These are phyloP conservation scores for Sebastes wilsoni DNA, from an alignment of 2,797 vertebrate species.

Conservation along the genomic window DNA sequence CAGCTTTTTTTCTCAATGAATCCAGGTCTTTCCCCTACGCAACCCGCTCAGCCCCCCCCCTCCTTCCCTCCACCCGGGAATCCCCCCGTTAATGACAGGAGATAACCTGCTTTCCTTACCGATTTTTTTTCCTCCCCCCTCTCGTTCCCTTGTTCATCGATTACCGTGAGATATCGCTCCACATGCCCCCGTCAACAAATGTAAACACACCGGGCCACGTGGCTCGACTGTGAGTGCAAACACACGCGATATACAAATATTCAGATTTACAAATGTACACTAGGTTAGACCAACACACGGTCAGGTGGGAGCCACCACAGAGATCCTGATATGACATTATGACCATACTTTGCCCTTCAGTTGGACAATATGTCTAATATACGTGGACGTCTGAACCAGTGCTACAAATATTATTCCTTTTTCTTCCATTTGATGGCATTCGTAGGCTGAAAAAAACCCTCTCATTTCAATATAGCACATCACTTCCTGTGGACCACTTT, in stretches of 20 bases:
- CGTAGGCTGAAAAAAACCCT: neutral
- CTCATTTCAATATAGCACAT: neutral
- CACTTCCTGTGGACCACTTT: neutral
- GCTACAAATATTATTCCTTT: neutral
- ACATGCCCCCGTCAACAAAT: conserved; percentile 73
- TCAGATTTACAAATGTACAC: conserved; percentile 38
- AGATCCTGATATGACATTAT: neutral
- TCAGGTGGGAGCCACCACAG: neutral
- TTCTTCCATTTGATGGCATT: neutral
- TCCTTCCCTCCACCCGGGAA: conserved; percentile 73
- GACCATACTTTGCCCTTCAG: neutral
- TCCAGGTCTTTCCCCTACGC: conserved; percentile 78
- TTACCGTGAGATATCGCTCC: conserved; percentile 85
- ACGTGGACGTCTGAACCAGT: neutral
- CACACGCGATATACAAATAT: conserved; percentile 44
- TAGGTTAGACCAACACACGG: neutral
- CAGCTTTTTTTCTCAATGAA: conserved; percentile 85
- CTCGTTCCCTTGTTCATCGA: conserved; percentile 79
- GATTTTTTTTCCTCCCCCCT: conserved; percentile 75
- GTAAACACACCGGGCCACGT: conserved; percentile 81
- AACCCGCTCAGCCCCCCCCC: conserved; percentile 35
- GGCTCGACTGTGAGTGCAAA: conserved; percentile 57
- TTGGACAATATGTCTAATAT: neutral
- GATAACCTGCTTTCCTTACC: conserved; percentile 90
- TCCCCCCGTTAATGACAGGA: conserved; percentile 86